A percentile compares a stretch with the other conserved stretches of the same genome.
phyloP scores from a whole-genome alignment of 2,113 vertebrate species.

The Ciconia maguari region DNA sequence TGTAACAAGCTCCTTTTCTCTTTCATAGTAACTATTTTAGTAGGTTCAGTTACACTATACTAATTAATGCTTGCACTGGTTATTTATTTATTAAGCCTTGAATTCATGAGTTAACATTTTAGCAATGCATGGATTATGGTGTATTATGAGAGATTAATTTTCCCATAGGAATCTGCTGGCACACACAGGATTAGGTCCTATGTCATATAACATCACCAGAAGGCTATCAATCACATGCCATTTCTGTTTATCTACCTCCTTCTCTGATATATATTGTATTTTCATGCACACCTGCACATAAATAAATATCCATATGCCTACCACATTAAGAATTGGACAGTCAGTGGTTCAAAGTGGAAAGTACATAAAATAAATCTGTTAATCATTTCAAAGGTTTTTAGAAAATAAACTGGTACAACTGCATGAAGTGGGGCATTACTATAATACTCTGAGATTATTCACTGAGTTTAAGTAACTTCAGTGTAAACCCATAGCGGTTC shows the following conservation, averaged over 20 bases:
- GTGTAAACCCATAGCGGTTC: neutral
- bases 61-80: neutral
- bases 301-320: conserved; percentile 14
- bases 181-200: neutral
- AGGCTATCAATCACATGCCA: neutral
- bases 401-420: neutral
- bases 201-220: neutral
- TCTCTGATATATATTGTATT: conserved; percentile 8
- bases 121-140: neutral
- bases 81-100: conserved; percentile 1
- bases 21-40: neutral
- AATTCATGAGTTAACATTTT: neutral
- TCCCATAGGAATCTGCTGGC: neutral
- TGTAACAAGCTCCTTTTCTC: neutral
- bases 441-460: neutral
- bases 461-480: neutral
- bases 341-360: neutral
- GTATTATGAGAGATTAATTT: neutral
- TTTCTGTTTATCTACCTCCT: neutral
- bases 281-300: conserved; percentile 58
- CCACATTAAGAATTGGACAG: neutral
- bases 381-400: neutral
- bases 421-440: neutral
- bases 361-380: neutral
- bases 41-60: neutral